phyloP scores from a whole-genome alignment of 2,888 invertebrate genomes.

The Pegoplata infirma region DNA sequence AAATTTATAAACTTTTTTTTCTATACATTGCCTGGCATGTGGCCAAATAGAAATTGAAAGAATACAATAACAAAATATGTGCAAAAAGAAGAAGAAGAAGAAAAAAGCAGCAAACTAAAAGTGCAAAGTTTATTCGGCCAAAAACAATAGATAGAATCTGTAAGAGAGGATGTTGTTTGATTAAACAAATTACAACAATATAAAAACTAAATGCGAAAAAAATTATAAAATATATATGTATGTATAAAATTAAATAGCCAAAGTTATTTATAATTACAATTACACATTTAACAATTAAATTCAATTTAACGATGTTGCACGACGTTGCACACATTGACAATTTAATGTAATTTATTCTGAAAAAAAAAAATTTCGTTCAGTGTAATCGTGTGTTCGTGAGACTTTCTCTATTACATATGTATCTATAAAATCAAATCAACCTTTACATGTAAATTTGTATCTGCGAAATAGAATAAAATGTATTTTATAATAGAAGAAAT shows the following conservation, averaged over 20 bases:
- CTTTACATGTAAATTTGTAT: slow-evolving; percentile 32
- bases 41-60: slow-evolving; percentile 61
- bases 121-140: slow-evolving; percentile 64
- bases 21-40: slow-evolving; percentile 42
- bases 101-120: slow-evolving; percentile 47
- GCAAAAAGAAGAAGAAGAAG: too few relatives aligned
- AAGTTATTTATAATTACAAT: slow-evolving; percentile 48
- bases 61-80: slow-evolving; percentile 14
- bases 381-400: too few relatives aligned
- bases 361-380: slow-evolving; percentile 3
- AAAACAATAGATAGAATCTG: slow-evolving; percentile 59
- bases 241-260: slow-evolving; percentile 39
- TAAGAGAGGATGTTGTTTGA: slow-evolving; percentile 29
- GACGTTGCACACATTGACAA: slow-evolving; percentile 44
- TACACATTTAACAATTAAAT: slow-evolving; percentile 44
- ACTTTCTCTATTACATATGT: not conserved
- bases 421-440: slow-evolving; percentile 18
- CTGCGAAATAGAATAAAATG: not conserved
- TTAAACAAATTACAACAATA: slow-evolving; percentile 28
- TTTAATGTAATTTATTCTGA: slow-evolving; percentile 22
- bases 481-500: not conserved
- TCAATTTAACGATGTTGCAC: slow-evolving; percentile 15
- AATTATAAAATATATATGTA: too few relatives aligned
- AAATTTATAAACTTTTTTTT: slow-evolving; percentile 22
- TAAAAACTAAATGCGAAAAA: not conserved